Conservation (phyloP, 2,113 vertebrate species). For the Callopanchax toddi region DNA sequence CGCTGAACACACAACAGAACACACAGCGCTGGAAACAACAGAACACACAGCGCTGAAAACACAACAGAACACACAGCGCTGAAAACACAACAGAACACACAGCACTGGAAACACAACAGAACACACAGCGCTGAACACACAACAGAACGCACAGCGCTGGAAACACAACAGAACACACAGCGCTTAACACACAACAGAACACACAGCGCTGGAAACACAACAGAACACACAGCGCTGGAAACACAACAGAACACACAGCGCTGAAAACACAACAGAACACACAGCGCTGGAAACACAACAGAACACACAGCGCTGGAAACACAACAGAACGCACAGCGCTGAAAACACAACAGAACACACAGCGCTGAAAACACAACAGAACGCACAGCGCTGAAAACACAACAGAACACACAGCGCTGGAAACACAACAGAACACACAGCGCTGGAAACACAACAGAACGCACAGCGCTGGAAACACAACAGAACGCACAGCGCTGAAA, state of each 20-base stretch:
- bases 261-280: too few species aligned
- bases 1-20: conserved; percentile 14
- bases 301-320: not conserved
- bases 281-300: conserved; percentile 21
- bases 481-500: conserved; percentile 28
- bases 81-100: too few species aligned
- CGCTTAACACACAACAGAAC: too few species aligned
- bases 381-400: conserved; percentile 24
- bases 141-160: conserved; percentile 28
- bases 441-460: conserved; percentile 14
- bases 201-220: conserved; percentile 23
- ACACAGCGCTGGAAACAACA: too few species aligned
- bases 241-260: not conserved
- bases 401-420: not conserved
- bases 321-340: conserved; percentile 27
- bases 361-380: too few species aligned
- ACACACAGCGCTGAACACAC: too few species aligned
- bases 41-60: conserved; percentile 23
- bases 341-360: conserved; percentile 8
- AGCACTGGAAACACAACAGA: conserved; percentile 16
- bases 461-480: too few species aligned
- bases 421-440: too few species aligned
- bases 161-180: conserved; percentile 1
- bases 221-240: conserved; percentile 14
- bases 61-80: not conserved